Percentiles rank a stretch among this genome's conserved stretches.
phyloP scores from a whole-genome alignment of 37 sponge, comb jelly and placozoan species.

The Eunapius fragilis region DNA sequence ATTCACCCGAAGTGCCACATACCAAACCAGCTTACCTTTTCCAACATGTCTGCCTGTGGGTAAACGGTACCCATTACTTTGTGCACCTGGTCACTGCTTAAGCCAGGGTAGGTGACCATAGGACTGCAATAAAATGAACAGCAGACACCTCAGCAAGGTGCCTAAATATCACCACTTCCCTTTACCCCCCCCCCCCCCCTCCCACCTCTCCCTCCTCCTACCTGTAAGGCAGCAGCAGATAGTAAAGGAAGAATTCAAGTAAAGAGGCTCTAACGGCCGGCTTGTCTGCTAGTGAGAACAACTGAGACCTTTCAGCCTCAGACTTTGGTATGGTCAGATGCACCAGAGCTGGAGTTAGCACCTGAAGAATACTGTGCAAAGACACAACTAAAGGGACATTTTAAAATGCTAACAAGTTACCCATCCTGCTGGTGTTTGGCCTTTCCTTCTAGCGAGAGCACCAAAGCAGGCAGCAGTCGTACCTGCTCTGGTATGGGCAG shows the following conservation, averaged over 20 bases:
- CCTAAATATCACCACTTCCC: neutral
- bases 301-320: neutral
- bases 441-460: conserved; percentile 36
- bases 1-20: neutral
- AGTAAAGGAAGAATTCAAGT: conserved; percentile 55
- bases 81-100: conserved; percentile 29
- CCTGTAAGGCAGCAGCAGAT: conserved; percentile 76
- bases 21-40: conserved; percentile 26
- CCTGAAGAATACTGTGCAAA: conserved; percentile 42
- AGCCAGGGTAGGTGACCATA: conserved; percentile 45
- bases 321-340: conserved; percentile 33
- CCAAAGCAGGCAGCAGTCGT: conserved; percentile 9
- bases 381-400: neutral
- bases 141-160: neutral
- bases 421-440: conserved; percentile 49
- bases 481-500: conserved; percentile 30
- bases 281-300: conserved; percentile 12
- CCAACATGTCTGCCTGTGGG: conserved; percentile 37
- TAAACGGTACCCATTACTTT: conserved; percentile 22
- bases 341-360: conserved; percentile 44
- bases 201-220: neutral
- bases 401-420: conserved; percentile 4
- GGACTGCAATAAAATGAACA: neutral
- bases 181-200: neutral
- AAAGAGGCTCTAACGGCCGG: neutral